Percentiles rank a stretch among this genome's conserved stretches.
phyloP scores from a whole-genome alignment of 2,797 vertebrate genomes.

The Balearica regulorum region DNA sequence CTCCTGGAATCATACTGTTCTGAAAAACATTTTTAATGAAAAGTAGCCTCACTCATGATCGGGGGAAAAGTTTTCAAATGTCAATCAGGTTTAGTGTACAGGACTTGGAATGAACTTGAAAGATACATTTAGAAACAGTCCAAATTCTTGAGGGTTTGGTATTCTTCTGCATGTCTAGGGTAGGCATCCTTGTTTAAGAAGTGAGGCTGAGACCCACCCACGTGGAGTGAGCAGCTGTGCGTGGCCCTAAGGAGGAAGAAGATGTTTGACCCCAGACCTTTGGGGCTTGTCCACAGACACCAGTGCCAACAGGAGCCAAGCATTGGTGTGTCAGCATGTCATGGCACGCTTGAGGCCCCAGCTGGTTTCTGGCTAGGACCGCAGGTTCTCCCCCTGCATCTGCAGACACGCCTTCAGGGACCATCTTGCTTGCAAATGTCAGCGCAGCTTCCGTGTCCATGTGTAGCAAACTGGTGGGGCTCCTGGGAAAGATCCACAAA shows the following conservation, averaged over 20 bases:
- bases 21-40: neutral
- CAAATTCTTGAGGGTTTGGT: neutral
- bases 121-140: neutral
- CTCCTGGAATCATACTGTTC: neutral
- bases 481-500: neutral
- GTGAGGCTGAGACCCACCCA: neutral
- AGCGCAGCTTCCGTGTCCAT: neutral
- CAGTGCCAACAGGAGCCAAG: neutral
- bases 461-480: neutral
- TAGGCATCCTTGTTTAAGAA: neutral
- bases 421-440: neutral
- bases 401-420: neutral
- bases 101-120: neutral
- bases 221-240: accelerated
- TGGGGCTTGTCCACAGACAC: neutral
- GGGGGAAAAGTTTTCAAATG: neutral
- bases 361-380: neutral
- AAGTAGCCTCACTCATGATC: neutral
- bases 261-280: neutral
- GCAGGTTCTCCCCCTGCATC: neutral
- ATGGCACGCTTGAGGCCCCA: neutral
- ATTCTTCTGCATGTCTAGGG: neutral
- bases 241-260: neutral
- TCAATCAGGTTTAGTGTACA: neutral
- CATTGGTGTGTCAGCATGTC: neutral